A percentile compares a stretch with the other conserved stretches of the same genome.
These are phyloP conservation scores for Muschampia plurimacula DNA, from an alignment of 2,888 invertebrate genomes.

Conservation along the genomic window DNA sequence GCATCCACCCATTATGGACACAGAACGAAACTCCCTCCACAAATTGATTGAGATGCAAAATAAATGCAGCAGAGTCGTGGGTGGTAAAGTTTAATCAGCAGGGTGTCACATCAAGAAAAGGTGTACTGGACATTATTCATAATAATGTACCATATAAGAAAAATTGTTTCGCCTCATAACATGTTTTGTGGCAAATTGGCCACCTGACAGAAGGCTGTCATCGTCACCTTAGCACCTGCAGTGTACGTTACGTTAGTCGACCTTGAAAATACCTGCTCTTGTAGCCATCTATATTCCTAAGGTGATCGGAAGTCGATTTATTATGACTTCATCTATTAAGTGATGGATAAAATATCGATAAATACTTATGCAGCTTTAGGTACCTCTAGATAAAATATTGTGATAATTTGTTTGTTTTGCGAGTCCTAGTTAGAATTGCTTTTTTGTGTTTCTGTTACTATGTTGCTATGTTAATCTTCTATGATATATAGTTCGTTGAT, in stretches of 20 bases:
- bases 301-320: constrained; percentile 3
- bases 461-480: neutral
- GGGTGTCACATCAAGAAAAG: constrained; percentile 34
- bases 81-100: constrained; percentile 32
- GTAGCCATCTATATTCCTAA: constrained; percentile 14
- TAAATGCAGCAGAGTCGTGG: constrained; percentile 25
- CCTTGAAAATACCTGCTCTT: constrained; percentile 45
- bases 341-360: neutral
- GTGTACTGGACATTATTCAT: constrained; percentile 27
- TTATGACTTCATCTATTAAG: constrained; percentile 24
- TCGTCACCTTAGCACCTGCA: constrained; percentile 52
- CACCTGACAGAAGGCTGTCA: constrained; percentile 52
- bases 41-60: constrained; percentile 31
- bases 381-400: neutral
- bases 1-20: neutral
- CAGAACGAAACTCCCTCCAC: neutral
- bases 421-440: neutral
- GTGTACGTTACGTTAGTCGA: constrained; percentile 37
- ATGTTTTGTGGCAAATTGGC: constrained; percentile 48
- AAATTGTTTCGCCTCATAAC: constrained; percentile 40
- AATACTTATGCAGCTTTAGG: neutral
- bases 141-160: constrained; percentile 31
- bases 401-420: neutral
- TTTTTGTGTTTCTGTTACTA: neutral
- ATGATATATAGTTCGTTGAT: neutral